Evolutionary conservation across 2,888 invertebrate species (phyloP).

Genomic region (Microctonus aethiopoides): DNA sequence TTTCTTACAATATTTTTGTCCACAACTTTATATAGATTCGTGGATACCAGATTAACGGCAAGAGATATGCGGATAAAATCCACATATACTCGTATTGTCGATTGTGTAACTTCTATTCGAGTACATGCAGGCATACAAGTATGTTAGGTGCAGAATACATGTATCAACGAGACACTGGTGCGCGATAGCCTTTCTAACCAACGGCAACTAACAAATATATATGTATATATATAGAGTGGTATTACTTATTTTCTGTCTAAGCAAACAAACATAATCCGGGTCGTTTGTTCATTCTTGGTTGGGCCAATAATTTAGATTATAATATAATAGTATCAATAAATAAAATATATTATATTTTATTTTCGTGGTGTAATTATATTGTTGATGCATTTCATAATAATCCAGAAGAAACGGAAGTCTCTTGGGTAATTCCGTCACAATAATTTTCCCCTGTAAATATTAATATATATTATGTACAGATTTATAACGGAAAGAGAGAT

Average conservation of each 20-base stretch:
- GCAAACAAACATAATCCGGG: not conserved
- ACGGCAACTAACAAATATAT: constrained; percentile 32
- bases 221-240: constrained; percentile 2
- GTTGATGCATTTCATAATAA: no score
- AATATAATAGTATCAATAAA: no score
- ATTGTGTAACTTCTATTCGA: constrained; percentile 34
- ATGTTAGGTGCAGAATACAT: not conserved
- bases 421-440: not conserved
- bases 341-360: no score
- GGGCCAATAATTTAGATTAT: no score
- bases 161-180: constrained; percentile 28
- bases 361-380: no score
- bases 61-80: constrained; percentile 44
- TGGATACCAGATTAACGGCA: constrained; percentile 45
- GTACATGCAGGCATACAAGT: constrained; percentile 20
- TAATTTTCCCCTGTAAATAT: not conserved
- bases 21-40: constrained; percentile 11
- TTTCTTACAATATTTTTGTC: not conserved
- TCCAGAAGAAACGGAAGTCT: not conserved
- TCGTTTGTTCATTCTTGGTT: not conserved
- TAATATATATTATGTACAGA: no score
- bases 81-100: constrained; percentile 43
- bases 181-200: constrained; percentile 58
- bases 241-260: not conserved
- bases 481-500: no score